phyloP scores from a whole-genome alignment of 2,888 invertebrate species.

The Plagiodera versicolora region DNA sequence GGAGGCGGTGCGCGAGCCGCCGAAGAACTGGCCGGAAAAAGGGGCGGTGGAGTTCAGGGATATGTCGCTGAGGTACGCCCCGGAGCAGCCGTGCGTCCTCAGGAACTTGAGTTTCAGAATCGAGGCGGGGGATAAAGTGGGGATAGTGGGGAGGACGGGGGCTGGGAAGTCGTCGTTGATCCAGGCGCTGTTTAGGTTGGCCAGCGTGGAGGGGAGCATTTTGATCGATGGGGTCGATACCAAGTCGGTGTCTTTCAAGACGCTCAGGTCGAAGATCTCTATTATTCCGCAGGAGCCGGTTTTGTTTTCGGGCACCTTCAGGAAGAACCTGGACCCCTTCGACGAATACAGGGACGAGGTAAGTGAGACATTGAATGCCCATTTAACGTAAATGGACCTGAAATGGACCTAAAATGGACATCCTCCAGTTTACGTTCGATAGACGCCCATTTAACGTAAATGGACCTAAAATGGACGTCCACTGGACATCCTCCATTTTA shows the following conservation, averaged over 20 bases:
- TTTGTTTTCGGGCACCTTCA: constrained; percentile 80
- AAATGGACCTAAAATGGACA: too few relatives aligned
- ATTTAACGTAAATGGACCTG: too few relatives aligned
- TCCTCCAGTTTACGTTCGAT: too few relatives aligned
- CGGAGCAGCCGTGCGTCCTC: constrained; percentile 71
- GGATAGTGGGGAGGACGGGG: constrained; percentile 80
- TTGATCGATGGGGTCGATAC: constrained; percentile 78
- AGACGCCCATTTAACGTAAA: too few relatives aligned
- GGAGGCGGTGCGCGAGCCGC: constrained; percentile 51
- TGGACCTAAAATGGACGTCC: too few relatives aligned
- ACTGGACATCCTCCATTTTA: too few relatives aligned
- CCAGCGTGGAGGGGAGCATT: constrained; percentile 75
- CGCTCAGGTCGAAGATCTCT: constrained; percentile 74
- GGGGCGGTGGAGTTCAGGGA: constrained; percentile 70
- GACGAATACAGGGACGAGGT: constrained; percentile 74
- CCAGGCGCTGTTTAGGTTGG: constrained; percentile 77
- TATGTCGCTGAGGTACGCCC: constrained; percentile 71
- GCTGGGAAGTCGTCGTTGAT: constrained; percentile 80
- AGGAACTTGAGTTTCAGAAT: constrained; percentile 69
- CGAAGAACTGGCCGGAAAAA: constrained; percentile 70
- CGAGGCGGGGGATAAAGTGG: constrained; percentile 70
- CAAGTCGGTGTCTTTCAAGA: constrained; percentile 67
- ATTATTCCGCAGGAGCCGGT: constrained; percentile 88
- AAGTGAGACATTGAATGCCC: constrained; percentile 9
- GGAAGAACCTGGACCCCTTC: constrained; percentile 89